Percentiles rank a stretch among this genome's conserved stretches.
Evolutionary conservation across 2,888 invertebrate genomes (phyloP).

Genomic region (Morpho achilles): DNA sequence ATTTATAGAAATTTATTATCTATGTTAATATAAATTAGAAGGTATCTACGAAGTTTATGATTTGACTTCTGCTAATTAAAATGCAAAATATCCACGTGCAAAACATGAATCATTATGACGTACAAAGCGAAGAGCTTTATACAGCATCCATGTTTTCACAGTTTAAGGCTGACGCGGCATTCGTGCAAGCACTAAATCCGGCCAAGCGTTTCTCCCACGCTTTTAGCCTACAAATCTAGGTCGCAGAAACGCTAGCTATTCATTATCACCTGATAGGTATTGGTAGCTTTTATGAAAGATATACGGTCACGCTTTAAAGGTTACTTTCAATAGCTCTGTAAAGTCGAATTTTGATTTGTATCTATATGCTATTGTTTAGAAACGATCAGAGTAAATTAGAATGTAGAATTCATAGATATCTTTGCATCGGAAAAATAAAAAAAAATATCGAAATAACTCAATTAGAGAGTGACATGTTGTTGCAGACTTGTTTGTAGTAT

Average conservation of each 20-base stretch:
- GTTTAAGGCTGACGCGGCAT: conserved; percentile 38
- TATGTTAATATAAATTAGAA: neutral
- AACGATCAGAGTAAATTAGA: too few relatives aligned
- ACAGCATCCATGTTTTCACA: conserved; percentile 25
- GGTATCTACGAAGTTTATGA: too few relatives aligned
- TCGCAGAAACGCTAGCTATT: conserved; percentile 41
- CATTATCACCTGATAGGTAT: conserved; percentile 29
- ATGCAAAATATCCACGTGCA: conserved; percentile 7
- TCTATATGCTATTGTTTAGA: too few relatives aligned
- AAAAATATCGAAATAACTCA: too few relatives aligned
- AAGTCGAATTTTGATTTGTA: neutral
- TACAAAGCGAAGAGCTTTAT: conserved; percentile 20
- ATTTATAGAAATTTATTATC: neutral
- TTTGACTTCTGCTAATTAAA: conserved; percentile 10
- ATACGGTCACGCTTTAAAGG: neutral
- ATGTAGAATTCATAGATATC: too few relatives aligned
- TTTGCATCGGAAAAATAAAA: too few relatives aligned
- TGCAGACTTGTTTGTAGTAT: too few relatives aligned
- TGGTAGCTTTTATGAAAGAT: conserved; percentile 15
- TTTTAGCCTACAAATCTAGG: conserved; percentile 45
- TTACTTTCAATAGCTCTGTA: neutral
- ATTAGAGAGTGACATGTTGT: too few relatives aligned
- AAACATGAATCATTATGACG: conserved; percentile 13
- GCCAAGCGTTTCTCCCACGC: conserved; percentile 34
- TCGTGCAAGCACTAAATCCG: conserved; percentile 43